These are phyloP conservation scores for Emesis furor DNA, from an alignment of 2,888 invertebrate genomes.

Conservation along the genomic window DNA sequence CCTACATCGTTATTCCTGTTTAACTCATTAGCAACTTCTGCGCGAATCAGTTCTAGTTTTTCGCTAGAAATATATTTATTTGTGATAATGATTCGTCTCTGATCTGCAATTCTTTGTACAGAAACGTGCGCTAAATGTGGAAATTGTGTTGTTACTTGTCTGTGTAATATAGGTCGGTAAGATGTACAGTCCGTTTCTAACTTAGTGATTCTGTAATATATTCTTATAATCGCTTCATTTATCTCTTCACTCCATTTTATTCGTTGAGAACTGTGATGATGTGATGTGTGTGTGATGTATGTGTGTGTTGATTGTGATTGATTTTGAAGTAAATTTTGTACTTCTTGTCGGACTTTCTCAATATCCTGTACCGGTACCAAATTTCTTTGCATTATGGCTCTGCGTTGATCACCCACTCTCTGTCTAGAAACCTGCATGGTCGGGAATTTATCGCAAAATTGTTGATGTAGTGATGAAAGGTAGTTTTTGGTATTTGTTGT, in stretches of 20 bases:
- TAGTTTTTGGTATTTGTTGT: slow-evolving; percentile 32
- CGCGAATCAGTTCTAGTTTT: no score
- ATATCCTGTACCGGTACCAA: slow-evolving; percentile 15
- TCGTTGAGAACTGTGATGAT: not conserved
- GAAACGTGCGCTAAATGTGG: no score
- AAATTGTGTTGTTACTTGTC: no score
- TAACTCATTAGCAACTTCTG: not conserved
- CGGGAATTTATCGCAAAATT: slow-evolving; percentile 45
- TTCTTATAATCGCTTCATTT: slow-evolving; percentile 27
- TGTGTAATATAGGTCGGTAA: no score
- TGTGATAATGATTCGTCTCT: no score
- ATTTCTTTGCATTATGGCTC: slow-evolving; percentile 50
- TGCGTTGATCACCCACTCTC: slow-evolving; percentile 55
- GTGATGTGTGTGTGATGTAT: no score
- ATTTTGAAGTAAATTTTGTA: not conserved
- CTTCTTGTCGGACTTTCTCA: slow-evolving; percentile 17
- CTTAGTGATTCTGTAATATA: no score
- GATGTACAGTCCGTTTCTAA: no score
- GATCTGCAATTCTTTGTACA: no score
- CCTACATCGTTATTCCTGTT: no score
- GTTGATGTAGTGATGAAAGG: slow-evolving; percentile 35
- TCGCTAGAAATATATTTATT: no score
- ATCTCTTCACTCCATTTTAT: slow-evolving; percentile 32
- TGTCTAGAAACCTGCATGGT: slow-evolving; percentile 47
- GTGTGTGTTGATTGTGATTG: no score